Evolutionary conservation across 30 jellyfish, hydroid and myxozoan species (phyloP).

Genomic region (Clytia hemisphaerica): DNA sequence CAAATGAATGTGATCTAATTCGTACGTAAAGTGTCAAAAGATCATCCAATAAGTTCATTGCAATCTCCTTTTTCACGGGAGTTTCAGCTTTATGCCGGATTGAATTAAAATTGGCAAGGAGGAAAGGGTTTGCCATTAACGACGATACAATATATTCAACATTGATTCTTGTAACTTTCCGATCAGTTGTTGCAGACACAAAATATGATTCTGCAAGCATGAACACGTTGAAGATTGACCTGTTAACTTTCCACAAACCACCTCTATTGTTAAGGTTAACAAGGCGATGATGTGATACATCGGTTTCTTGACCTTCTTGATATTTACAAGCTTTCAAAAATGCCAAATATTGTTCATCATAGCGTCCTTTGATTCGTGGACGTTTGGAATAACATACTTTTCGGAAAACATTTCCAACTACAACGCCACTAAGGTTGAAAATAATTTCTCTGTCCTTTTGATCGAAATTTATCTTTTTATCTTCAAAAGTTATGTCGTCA

Average conservation of each 20-base stretch:
- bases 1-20: constrained; percentile 10
- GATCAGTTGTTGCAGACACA: too few relatives aligned
- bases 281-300: constrained; percentile 7
- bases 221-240: constrained; percentile 23
- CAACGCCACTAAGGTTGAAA: too few relatives aligned
- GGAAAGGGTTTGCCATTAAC: constrained; percentile 25
- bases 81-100: constrained; percentile 12
- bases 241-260: constrained; percentile 40
- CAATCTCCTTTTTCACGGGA: constrained; percentile 19
- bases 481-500: too few relatives aligned
- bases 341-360: constrained; percentile 13
- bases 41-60: constrained; percentile 31
- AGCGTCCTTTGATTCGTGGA: too few relatives aligned
- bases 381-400: too few relatives aligned
- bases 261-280: constrained; percentile 36
- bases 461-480: too few relatives aligned
- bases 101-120: constrained; percentile 9
- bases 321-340: background rate
- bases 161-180: too few relatives aligned
- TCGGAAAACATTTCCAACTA: too few relatives aligned
- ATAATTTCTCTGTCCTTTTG: too few relatives aligned
- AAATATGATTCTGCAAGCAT: constrained; percentile 31
- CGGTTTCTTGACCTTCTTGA: constrained; percentile 7
- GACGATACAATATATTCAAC: constrained; percentile 36
- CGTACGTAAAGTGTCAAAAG: constrained; percentile 23